These are phyloP conservation scores for Philaethria dido DNA, from an alignment of 2,888 invertebrate species.

Conservation along the genomic window DNA sequence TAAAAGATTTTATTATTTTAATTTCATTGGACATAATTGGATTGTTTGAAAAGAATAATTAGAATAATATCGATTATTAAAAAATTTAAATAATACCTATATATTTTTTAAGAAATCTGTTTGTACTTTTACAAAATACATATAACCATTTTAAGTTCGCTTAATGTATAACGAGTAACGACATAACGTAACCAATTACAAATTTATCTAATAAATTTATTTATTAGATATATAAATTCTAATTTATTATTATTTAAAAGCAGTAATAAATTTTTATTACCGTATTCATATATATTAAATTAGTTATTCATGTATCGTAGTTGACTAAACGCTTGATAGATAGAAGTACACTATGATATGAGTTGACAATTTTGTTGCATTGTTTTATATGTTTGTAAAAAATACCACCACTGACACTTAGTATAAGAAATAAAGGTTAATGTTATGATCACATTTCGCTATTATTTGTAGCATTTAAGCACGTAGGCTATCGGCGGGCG, in stretches of 20 bases:
- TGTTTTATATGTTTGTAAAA: background rate
- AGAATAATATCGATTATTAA: too few relatives aligned
- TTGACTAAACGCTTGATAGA: background rate
- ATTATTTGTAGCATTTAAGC: constrained; percentile 23
- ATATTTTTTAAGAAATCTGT: too few relatives aligned
- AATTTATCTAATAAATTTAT: background rate
- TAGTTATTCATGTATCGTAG: background rate
- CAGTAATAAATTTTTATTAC: background rate
- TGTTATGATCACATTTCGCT: constrained; percentile 10
- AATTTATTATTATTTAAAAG: constrained; percentile 1
- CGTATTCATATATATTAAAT: background rate
- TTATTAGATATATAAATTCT: background rate
- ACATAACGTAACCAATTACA: background rate
- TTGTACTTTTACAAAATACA: too few relatives aligned
- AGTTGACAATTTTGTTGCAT: too few relatives aligned
- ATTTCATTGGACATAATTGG: constrained; percentile 1
- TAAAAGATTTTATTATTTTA: constrained; percentile 1
- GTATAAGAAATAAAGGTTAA: background rate
- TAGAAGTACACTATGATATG: too few relatives aligned
- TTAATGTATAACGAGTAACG: background rate
- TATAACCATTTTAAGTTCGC: too few relatives aligned
- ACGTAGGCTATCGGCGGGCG: constrained; percentile 8
- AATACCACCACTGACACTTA: background rate
- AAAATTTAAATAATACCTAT: too few relatives aligned
- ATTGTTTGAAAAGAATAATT: background rate